Base-by-base conservation (phyloP, 2,113 vertebrate genomes). In the Lepisosteus osseus region DNA sequence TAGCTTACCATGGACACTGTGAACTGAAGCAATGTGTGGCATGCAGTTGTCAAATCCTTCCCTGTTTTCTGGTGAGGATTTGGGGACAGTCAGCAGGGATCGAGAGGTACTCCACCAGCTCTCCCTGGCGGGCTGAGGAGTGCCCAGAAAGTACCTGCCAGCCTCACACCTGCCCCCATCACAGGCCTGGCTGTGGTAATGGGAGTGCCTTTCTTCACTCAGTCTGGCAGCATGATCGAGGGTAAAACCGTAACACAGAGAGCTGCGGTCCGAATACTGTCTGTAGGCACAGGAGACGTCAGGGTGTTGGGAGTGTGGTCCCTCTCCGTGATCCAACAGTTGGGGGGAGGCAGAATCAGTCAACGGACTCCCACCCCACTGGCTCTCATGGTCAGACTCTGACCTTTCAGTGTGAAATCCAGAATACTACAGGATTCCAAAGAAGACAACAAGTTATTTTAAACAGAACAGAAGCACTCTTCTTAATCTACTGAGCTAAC, bases 301-400 rank as follows among this genome's bases (percentile, higher is more conserved):
- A 0, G 91, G 86, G 59, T 90, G 88, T 80, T 92, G 92, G 3
- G 91, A 86, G 74, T 84, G 86, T 0, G 89, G 84, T 15, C 93
- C 90, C 68, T 97, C 95, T 0, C 63, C 6, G 0, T 92, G 86
- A 65, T 98, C 96, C 88, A 95, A 78, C 4, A 98, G 91, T 87
- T 95, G 95, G 6, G 97, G 97, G 69, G 96, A 97, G 67, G 94
- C 90, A 0, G 93, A 87, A 63, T 97, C 96, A 0, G 95, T 97
- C 74, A 97, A 85, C 0, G 96, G 96, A 61, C 95, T 98, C 66
- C 95, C 95, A 0, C 95, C 96, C 96, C 97, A 98, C 2, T 95
- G 95, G 77, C 96, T 97, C 74, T 97, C 97, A 2, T 95, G 95
- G 79, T 98, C 95, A 0, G 96, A 98, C 77, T 98, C 97, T 0